phyloP scores from a whole-genome alignment of 2,797 vertebrate genomes.

The Botia kubotai region DNA sequence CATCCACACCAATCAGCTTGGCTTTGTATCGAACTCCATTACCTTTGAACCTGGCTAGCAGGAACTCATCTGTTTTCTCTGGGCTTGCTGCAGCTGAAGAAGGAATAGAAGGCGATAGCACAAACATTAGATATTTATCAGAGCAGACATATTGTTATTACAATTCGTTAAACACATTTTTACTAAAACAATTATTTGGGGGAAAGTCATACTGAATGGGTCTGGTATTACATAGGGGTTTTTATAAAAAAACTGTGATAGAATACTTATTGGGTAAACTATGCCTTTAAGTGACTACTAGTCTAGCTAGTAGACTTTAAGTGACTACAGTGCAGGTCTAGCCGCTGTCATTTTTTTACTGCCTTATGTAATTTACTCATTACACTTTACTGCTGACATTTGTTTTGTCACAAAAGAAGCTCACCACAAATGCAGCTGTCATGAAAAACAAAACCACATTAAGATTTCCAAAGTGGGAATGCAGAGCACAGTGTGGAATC shows the following conservation, averaged over 20 bases:
- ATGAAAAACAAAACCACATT: conserved; percentile 23
- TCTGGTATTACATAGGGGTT: too few relatives aligned
- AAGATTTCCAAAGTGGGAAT: conserved; percentile 23
- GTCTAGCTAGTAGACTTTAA: too few relatives aligned
- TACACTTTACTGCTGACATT: background rate
- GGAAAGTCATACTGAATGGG: too few relatives aligned
- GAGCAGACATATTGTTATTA: too few relatives aligned
- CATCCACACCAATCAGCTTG: conserved; percentile 81
- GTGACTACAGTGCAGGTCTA: too few relatives aligned
- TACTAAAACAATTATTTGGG: too few relatives aligned
- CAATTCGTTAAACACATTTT: too few relatives aligned
- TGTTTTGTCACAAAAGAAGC: background rate
- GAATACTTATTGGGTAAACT: too few relatives aligned
- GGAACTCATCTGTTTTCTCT: conserved; percentile 87
- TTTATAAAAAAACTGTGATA: too few relatives aligned
- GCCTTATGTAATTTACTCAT: too few relatives aligned
- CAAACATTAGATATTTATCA: background rate
- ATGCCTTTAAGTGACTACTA: too few relatives aligned
- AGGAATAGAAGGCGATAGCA: conserved; percentile 5
- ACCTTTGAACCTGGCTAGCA: conserved; percentile 80
- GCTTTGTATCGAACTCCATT: conserved; percentile 81
- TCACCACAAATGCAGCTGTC: conserved; percentile 26
- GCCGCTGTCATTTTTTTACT: too few relatives aligned
- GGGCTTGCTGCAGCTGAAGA: conserved; percentile 67
- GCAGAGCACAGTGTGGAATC: conserved; percentile 14